A percentile compares a stretch with the other conserved stretches of the same genome.
Conservation (phyloP, 2,888 invertebrate genomes). For the Monoplex corrugatus region DNA sequence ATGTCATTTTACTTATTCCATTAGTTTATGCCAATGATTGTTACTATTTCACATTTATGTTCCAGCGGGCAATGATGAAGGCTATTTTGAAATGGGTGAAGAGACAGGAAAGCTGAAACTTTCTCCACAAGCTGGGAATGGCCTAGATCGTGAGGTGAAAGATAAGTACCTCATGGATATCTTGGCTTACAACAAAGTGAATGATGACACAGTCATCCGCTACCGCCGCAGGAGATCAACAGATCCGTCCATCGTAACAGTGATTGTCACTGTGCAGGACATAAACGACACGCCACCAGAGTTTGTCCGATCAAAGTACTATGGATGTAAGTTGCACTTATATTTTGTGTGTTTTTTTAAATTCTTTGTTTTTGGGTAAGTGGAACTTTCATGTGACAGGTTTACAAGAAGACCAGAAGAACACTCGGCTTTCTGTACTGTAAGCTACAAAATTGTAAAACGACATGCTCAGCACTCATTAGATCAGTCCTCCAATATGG, state of each 20-base stretch:
- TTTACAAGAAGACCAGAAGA: no score
- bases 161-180: conserved; percentile 89
- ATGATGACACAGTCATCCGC: conserved; percentile 80
- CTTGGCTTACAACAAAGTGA: conserved; percentile 89
- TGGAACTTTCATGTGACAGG: no score
- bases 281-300: conserved; percentile 89
- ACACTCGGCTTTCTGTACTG: no score
- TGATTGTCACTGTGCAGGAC: conserved; percentile 86
- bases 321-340: conserved; percentile 84
- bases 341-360: no score
- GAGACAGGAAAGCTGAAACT: conserved; percentile 90
- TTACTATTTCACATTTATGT: background rate
- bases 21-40: no score
- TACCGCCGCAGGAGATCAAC: conserved; percentile 60
- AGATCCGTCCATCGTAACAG: conserved; percentile 87
- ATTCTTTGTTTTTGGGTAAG: no score
- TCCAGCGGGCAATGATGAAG: conserved; percentile 87
- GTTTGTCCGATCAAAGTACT: conserved; percentile 87
- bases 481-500: no score
- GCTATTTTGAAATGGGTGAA: conserved; percentile 90
- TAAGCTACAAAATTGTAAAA: no score
- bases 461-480: no score
- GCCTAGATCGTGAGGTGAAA: conserved; percentile 90
- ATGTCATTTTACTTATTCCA: no score
- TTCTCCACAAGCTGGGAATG: conserved; percentile 83